phyloP scores from a whole-genome alignment of 2,797 vertebrate species.

The Cheirogaleus major region DNA sequence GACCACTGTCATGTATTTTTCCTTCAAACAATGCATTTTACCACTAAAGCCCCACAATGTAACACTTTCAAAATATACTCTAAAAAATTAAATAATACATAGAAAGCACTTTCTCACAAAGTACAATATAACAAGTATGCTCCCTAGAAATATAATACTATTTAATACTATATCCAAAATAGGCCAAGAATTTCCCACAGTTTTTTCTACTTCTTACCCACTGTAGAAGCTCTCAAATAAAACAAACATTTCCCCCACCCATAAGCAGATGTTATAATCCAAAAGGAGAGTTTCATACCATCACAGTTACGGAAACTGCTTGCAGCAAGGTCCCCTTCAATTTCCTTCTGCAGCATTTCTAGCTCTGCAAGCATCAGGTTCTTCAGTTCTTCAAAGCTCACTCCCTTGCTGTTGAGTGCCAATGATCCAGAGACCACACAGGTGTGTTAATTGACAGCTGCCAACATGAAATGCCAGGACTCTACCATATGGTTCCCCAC shows the following conservation, averaged over 20 bases:
- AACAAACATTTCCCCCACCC: not conserved
- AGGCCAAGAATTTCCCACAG: not conserved
- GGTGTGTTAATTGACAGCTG: conserved; percentile 21
- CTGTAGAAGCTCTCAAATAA: conserved; percentile 4
- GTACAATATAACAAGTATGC: not conserved
- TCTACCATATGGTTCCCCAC: conserved; percentile 63
- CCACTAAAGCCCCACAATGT: not conserved
- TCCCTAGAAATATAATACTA: conserved; percentile 2
- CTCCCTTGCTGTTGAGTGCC: not conserved
- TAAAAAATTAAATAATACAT: conserved; percentile 16
- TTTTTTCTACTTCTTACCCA: not conserved
- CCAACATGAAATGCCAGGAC: conserved; percentile 58
- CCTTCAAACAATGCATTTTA: conserved; percentile 38
- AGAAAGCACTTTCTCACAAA: conserved; percentile 39
- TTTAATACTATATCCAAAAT: conserved; percentile 28
- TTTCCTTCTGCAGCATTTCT: conserved; percentile 30
- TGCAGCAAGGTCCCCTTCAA: conserved; percentile 17
- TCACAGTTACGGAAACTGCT: conserved; percentile 53
- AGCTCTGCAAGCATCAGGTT: conserved; percentile 33
- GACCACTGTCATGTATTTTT: not conserved
- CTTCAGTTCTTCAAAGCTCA: conserved; percentile 51
- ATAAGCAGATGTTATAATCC: not conserved
- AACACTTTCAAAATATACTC: conserved; percentile 41
- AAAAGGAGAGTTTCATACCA: conserved; percentile 61
- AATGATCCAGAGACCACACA: conserved; percentile 51